Base-by-base conservation (phyloP, 2,888 invertebrate genomes). In the Diloba caeruleocephala region DNA sequence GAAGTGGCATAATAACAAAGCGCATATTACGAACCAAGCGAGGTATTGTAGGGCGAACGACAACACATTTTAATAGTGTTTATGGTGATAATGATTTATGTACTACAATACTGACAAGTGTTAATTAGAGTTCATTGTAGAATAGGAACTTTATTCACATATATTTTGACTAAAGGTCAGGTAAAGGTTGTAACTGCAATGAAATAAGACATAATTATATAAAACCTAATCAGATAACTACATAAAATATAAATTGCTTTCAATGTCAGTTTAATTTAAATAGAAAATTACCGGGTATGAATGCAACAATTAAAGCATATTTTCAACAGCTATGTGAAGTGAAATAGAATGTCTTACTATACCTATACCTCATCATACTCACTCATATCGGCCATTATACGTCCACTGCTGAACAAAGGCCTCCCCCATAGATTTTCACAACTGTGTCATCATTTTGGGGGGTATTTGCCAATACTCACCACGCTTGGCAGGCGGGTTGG, bases 1-100 rank as follows among this genome's bases (percentile, higher is more conserved):
- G 79, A 83, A 81, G 65, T 72, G 59, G 61, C 55, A 64, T 75
- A 74, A 76, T 74, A 78, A 78, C 77, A 75, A 76, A 74, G 68
- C 61, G 62, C 63, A 55, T 74, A 68, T 59, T 76, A 77, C 76
- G 64, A 76, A 74, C 71, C 73, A 59, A 58, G 52, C 59, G 34
- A 58, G 63, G 71, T 64, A 81, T 75, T 77, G 76, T 80, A 57
- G 69, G 66, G 61, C 53, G 67, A 78, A 69, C 74, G 54, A 62
- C 37, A 48, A 52, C 45, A 54, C 58, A 65, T 74, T 71, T 75
- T 76, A 75, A 42, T 59, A 77, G 62, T 82, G 68, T 75, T 77
- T 74, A 72, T 71, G 52, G 64, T 51, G 54, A 44, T 58, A 61
- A 67, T 58, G 48, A 65, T 70, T 71, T 74, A 61, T 70, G 56